Base-by-base conservation (phyloP, 2,888 invertebrate species). In the Marronus borbonicus region DNA sequence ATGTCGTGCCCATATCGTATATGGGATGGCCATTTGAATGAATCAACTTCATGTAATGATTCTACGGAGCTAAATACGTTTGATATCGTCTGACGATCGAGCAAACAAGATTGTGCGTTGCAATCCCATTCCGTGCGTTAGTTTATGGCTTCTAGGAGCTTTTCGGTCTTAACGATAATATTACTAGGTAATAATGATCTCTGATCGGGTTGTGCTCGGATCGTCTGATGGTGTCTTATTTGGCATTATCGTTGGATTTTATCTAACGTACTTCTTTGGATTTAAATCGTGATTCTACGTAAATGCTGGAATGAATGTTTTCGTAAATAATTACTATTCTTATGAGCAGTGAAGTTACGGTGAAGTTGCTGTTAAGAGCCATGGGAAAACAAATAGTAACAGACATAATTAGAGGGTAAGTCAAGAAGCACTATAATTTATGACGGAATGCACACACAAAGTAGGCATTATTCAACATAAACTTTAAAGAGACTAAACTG, bases 171-270 rank as follows among this genome's bases (percentile, higher is more conserved):
- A 65, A 65, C 65, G 65, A 65, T 65, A 65, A 44, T 44, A 44
- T 65, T 65, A 65, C 65, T 65, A 65, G 65, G 65, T 65, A 65
- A 39, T 65, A 65, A 65, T 65, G 65, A 65, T 65, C 65, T 65
- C 17, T 39, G 65, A 65, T 65, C 39, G 65, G 39, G 39, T 65
- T 65, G n/a, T 65, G 8, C 39, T 65, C 1, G 39, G 39, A 39
- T 65, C 36, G 39, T 39, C 65, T 14, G 39, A 44, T 44, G 44
- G n/a, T 65, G 39, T 65, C 65, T 65, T 65, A 44, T 65, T 65
- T 39, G 65, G 65, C 12, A 65, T 65, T 65, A 65, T 39, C 65
- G 3, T 17, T n/a, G 39, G 39, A 65, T 65, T 20, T 65, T 39
- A 44, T 65, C 65, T 65, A 39, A n/a, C 36, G 65, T 31, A 39